Conservation (phyloP, 2,888 invertebrate genomes). For the Acanthosoma haemorrhoidale region DNA sequence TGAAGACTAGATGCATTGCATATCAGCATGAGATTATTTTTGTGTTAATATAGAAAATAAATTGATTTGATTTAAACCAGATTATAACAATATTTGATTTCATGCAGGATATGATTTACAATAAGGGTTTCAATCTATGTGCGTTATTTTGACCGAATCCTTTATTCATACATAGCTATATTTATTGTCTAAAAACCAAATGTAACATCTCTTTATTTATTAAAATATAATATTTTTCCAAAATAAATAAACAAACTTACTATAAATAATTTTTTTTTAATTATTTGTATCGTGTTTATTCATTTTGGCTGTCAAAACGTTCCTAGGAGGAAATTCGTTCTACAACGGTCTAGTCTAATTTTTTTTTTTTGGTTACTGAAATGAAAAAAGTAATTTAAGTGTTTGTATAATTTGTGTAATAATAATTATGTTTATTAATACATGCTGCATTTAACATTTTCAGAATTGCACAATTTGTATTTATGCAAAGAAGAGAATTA, state of each 20-base stretch:
- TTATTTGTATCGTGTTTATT: not conserved
- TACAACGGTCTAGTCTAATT: slow-evolving; percentile 17
- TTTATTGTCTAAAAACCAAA: no score
- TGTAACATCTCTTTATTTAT: no score
- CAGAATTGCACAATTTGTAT: not conserved
- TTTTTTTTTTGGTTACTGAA: not conserved
- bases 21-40: no score
- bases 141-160: slow-evolving; percentile 18
- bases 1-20: no score
- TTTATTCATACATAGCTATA: no score
- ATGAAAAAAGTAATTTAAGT: not conserved
- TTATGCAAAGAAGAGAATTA: not conserved
- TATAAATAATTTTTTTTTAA: no score
- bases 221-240: not conserved
- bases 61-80: no score
- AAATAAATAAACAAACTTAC: not conserved
- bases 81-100: no score
- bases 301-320: not conserved
- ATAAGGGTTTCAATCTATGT: slow-evolving; percentile 11
- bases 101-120: no score
- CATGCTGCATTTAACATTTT: not conserved
- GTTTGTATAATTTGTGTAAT: slow-evolving; percentile 4
- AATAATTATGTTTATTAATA: not conserved
- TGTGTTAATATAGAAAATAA: no score
- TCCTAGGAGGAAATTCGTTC: not conserved